Conservation (phyloP, 2,888 invertebrate genomes). For the Nebria salina region DNA sequence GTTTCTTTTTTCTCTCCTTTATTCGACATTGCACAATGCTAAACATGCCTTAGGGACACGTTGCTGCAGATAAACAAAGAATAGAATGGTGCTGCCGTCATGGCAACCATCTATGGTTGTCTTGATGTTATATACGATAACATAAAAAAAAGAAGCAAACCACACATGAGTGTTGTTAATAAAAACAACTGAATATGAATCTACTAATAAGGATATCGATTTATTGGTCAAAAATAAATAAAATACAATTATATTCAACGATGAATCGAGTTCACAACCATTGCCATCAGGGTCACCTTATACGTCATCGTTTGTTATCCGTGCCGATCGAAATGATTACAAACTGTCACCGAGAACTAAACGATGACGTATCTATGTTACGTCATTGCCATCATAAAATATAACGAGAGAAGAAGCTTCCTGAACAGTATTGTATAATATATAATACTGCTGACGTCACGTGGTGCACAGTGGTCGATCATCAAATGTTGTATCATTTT, state of each 20-base stretch:
- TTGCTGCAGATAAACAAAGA: conserved; percentile 26
- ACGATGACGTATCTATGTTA: neutral
- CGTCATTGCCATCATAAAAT: neutral
- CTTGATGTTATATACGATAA: conserved; percentile 16
- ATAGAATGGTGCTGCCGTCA: conserved; percentile 5
- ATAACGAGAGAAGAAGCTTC: neutral
- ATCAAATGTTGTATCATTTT: too few relatives aligned
- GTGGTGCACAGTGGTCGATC: too few relatives aligned
- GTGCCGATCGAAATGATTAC: neutral
- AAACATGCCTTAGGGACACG: conserved; percentile 27
- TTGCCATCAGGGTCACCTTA: conserved; percentile 5
- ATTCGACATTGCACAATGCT: conserved; percentile 27
- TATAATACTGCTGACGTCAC: too few relatives aligned
- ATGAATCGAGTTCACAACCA: conserved; percentile 9
- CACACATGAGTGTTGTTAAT: too few relatives aligned
- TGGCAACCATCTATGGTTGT: conserved; percentile 19
- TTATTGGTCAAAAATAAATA: too few relatives aligned
- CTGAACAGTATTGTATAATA: too few relatives aligned
- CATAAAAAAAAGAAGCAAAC: neutral
- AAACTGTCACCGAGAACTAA: neutral
- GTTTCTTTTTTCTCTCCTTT: conserved; percentile 7
- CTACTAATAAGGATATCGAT: too few relatives aligned
- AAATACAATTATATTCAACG: neutral
- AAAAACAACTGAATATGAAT: too few relatives aligned
- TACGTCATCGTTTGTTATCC: neutral